Evolutionary conservation across 1,140 invertebrate genomes (phyloP), one percentile per base, ranked within the genome.

Genomic region (Sesamia nonagrioides): DNA sequence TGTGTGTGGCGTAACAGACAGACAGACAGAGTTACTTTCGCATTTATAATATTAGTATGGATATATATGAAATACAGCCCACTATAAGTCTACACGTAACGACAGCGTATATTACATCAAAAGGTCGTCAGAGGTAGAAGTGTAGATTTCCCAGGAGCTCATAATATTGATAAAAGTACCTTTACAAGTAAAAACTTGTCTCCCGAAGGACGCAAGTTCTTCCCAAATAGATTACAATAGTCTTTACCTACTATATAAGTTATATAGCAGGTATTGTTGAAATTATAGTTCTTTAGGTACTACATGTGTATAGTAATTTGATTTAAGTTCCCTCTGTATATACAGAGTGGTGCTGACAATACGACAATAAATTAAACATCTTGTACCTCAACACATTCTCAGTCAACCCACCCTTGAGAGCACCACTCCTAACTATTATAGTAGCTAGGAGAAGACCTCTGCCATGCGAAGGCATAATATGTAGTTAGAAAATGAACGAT

Each of bases 91-190:
- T 52, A 80, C 52, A 73, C 58, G 63, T 66, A 73, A 54, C 35
- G 13, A 15, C 21, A 54, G 74, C 69, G 75, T 77, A 77, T 66
- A 48, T 77, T 77, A 80, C 69, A 72, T 73, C 79, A 81, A 72
- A 63, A 79, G 76, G 58, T 80, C 76, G 63, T 80, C 56, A 78
- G 60, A 63, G 68, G 73, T 78, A 75, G 61, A 83, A 80, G 79
- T 82, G 78, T 79, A 86, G 82, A 86, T 88, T 88, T 88, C 86
- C 84, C 86, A 60, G 42, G 86, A 86, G 86, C 37, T 83, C 75
- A 81, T 82, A 84, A 86, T 72, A 77, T 68, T 82, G 69, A 84
- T 87, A 86, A 84, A 86, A 87, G 83, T 82, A 83, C 79, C 75
- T 82, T 77, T 54, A 83, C 76, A 79, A 84, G 77, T 82, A 84